Percentiles rank a stretch among this genome's conserved stretches.
phyloP scores from a whole-genome alignment of 2,113 vertebrate species.

The Manacus vitellinus region DNA sequence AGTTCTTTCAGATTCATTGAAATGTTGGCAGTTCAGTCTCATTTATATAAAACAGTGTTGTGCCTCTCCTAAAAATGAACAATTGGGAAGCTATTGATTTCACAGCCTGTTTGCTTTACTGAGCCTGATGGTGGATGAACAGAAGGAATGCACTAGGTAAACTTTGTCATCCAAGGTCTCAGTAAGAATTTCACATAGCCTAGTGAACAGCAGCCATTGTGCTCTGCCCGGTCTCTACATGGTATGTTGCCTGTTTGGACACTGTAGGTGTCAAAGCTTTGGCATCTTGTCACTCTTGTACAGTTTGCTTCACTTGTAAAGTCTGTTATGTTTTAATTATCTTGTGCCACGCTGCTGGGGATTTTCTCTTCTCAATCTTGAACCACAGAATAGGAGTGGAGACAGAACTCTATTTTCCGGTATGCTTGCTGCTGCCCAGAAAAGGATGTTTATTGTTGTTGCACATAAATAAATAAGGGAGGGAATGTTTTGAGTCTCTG shows the following conservation, averaged over 20 bases:
- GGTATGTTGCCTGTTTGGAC: not conserved
- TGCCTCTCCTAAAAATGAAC: conserved; percentile 22
- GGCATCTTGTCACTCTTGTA: not conserved
- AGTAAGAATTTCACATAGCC: conserved; percentile 8
- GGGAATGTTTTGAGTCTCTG: not conserved
- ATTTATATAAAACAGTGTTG: conserved; percentile 16
- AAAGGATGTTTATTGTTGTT: not conserved
- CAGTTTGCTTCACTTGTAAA: conserved; percentile 26
- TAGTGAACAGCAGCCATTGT: not conserved
- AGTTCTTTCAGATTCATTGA: conserved; percentile 24
- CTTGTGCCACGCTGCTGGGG: not conserved
- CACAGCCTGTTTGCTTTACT: conserved; percentile 9
- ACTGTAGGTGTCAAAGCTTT: conserved; percentile 8
- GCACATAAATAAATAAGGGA: not conserved
- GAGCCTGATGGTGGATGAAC: conserved; percentile 26
- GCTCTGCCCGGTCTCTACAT: not conserved
- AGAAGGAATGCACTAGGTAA: conserved; percentile 44
- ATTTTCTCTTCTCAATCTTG: not conserved
- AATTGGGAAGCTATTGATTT: conserved; percentile 56
- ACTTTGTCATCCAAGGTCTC: conserved; percentile 11
- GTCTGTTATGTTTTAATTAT: conserved; percentile 9
- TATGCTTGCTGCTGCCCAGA: not conserved
- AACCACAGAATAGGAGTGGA: not conserved
- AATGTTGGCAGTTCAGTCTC: not conserved
- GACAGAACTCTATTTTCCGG: not conserved